These are phyloP conservation scores for Spicauda simplicius DNA, from an alignment of 2,888 invertebrate species.

Conservation along the genomic window DNA sequence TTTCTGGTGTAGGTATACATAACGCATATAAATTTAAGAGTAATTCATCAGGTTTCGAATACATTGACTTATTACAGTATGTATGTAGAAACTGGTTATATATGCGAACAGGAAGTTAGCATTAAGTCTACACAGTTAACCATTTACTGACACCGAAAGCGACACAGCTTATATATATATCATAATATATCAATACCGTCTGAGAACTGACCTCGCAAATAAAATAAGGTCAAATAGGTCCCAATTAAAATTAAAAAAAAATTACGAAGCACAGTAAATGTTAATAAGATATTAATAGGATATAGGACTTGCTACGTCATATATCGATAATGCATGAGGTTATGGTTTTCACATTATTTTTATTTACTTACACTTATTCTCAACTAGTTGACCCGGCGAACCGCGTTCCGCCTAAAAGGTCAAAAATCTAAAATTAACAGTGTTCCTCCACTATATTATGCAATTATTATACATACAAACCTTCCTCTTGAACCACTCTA, in stretches of 20 bases:
- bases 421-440: too few relatives aligned
- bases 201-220: not conserved
- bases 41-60: conserved; percentile 1
- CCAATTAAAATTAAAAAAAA: not conserved
- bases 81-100: conserved; percentile 9
- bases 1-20: not conserved
- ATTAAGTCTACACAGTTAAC: not conserved
- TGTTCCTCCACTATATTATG: too few relatives aligned
- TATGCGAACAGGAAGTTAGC: conserved; percentile 8
- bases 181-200: not conserved
- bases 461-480: too few relatives aligned
- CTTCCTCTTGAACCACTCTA: too few relatives aligned
- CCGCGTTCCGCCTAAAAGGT: too few relatives aligned
- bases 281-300: too few relatives aligned
- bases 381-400: too few relatives aligned
- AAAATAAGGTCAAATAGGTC: not conserved
- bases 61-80: conserved; percentile 16
- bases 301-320: too few relatives aligned
- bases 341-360: too few relatives aligned
- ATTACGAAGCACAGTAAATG: not conserved
- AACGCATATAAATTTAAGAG: not conserved
- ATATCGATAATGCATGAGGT: too few relatives aligned
- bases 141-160: not conserved
- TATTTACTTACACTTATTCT: too few relatives aligned
- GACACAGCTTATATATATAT: not conserved